Conservation (phyloP, 2,888 invertebrate genomes). For the Andrena bucephala region DNA sequence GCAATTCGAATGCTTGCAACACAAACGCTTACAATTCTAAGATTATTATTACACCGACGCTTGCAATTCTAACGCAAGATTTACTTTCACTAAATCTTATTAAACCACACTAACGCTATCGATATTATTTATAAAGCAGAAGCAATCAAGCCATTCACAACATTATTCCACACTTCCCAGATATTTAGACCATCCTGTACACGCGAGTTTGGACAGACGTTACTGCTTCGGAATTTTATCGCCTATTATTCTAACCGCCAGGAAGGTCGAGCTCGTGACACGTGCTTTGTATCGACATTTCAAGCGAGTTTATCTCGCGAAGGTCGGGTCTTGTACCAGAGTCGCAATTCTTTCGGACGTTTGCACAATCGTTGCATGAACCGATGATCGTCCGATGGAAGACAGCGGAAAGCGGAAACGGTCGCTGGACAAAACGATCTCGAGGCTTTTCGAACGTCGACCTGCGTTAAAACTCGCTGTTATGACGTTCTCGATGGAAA, state of each 20-base stretch:
- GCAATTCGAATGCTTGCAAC: neutral
- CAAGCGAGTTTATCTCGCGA: neutral
- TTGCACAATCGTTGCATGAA: neutral
- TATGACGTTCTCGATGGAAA: slow-evolving; percentile 72
- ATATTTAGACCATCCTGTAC: no score
- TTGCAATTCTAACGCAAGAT: neutral
- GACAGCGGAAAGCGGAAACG: neutral
- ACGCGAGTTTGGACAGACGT: no score
- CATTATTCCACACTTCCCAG: no score
- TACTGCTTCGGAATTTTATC: neutral
- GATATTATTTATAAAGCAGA: no score
- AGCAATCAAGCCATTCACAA: no score
- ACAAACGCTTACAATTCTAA: neutral
- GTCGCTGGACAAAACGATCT: slow-evolving; percentile 19
- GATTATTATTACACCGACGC: neutral
- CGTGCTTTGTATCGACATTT: no score
- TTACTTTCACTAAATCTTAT: no score
- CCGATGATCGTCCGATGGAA: neutral
- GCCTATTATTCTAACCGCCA: neutral
- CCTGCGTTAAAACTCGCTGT: slow-evolving; percentile 61
- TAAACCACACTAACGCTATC: no score
- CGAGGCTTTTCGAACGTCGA: slow-evolving; percentile 6
- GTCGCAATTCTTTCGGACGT: neutral
- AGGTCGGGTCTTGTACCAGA: neutral
- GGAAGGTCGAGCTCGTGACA: neutral